phyloP scores from a whole-genome alignment of 2,888 invertebrate species.

The Drosophila subquinaria region DNA sequence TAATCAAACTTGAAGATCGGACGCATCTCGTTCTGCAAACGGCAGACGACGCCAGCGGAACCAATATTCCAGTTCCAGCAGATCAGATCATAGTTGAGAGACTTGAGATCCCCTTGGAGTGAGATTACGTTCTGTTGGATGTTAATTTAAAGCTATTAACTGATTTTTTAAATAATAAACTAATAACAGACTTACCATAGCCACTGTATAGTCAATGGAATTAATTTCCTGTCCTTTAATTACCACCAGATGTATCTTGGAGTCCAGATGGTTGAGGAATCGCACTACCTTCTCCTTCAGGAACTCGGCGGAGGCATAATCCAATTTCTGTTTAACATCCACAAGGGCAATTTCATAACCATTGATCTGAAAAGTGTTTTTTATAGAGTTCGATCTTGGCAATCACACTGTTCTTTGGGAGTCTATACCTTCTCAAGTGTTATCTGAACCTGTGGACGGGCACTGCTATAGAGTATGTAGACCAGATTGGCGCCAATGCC shows the following conservation, averaged over 20 bases:
- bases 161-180: not conserved
- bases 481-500: conserved; percentile 93
- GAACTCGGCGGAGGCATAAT: conserved; percentile 93
- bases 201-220: conserved; percentile 88
- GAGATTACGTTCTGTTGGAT: conserved; percentile 86
- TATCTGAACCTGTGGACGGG: conserved; percentile 91
- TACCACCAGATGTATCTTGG: conserved; percentile 88
- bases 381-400: not conserved
- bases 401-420: no score
- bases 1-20: conserved; percentile 77
- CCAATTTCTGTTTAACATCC: conserved; percentile 90
- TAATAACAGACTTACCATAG: conserved; percentile 85
- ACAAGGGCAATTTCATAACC: conserved; percentile 87
- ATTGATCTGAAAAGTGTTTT: conserved; percentile 75
- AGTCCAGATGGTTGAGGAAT: conserved; percentile 89
- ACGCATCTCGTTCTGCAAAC: conserved; percentile 72
- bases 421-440: conserved; percentile 77
- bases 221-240: conserved; percentile 89
- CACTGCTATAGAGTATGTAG: conserved; percentile 93
- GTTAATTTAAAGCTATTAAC: not conserved
- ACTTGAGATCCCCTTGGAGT: conserved; percentile 86
- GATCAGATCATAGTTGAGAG: conserved; percentile 86
- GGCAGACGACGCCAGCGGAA: conserved; percentile 83
- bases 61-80: conserved; percentile 86
- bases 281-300: conserved; percentile 89